Conservation (phyloP, 2,113 vertebrate genomes). For the Trichechus manatus region DNA sequence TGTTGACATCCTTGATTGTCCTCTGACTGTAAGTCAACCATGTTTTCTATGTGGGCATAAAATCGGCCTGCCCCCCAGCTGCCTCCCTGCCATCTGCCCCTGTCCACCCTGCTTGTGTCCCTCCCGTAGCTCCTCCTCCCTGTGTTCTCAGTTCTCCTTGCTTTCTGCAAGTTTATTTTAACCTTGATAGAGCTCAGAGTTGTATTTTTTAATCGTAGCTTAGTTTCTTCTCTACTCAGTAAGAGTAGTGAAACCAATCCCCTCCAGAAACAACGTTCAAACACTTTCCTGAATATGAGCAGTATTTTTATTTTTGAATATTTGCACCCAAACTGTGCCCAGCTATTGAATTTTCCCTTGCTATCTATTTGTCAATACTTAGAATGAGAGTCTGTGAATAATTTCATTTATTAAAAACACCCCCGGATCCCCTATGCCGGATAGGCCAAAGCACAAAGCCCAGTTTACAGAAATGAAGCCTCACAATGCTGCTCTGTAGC, state of each 20-base stretch:
- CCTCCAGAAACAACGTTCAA: background rate
- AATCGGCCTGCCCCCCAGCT: background rate
- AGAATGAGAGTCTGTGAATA: background rate
- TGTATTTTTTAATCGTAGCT: background rate
- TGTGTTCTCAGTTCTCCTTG: background rate
- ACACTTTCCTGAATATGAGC: slow-evolving; percentile 77
- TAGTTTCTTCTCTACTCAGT: slow-evolving; percentile 56
- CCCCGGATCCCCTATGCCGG: background rate
- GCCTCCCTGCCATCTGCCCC: background rate
- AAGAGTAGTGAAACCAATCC: background rate
- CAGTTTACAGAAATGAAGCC: background rate
- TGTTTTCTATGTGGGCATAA: background rate
- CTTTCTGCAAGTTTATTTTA: slow-evolving; percentile 60
- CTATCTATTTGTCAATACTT: background rate
- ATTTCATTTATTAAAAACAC: background rate
- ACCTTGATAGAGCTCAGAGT: background rate
- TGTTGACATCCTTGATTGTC: slow-evolving; percentile 91
- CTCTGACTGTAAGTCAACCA: slow-evolving; percentile 90
- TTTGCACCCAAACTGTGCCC: too few relatives aligned
- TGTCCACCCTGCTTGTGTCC: slow-evolving; percentile 28
- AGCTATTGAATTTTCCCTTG: background rate
- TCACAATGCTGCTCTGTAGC: rapidly evolving
- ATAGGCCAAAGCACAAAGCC: background rate
- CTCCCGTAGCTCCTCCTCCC: rapidly evolving
- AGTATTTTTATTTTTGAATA: slow-evolving; percentile 67